Evolutionary conservation across 2,113 vertebrate species (phyloP).

Genomic region (Anarrhichthys ocellatus): DNA sequence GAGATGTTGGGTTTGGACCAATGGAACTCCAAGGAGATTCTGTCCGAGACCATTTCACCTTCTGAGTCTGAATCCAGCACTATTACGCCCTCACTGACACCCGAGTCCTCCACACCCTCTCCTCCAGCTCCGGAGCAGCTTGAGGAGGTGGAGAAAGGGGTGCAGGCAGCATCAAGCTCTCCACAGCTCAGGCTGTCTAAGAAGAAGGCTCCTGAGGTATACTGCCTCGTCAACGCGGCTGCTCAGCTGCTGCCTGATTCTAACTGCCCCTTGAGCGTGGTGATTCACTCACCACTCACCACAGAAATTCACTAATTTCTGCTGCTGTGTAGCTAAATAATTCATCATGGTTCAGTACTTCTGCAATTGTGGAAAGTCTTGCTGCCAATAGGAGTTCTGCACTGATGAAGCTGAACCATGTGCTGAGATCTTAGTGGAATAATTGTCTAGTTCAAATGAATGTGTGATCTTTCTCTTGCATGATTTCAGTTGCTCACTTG

Average conservation of each 20-base stretch:
- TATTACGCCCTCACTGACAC: slow-evolving; percentile 51
- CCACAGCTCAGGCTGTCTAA: slow-evolving; percentile 79
- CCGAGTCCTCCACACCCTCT: slow-evolving; percentile 56
- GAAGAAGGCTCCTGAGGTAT: slow-evolving; percentile 86
- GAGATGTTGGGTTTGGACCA: slow-evolving; percentile 81
- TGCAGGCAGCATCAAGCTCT: slow-evolving; percentile 51
- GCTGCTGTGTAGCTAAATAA: slow-evolving; percentile 49
- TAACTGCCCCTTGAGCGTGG: slow-evolving; percentile 68
- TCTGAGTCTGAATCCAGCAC: slow-evolving; percentile 52
- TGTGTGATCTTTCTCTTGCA: slow-evolving; percentile 26
- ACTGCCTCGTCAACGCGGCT: slow-evolving; percentile 54
- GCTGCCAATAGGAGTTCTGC: slow-evolving; percentile 40
- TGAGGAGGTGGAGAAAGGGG: slow-evolving; percentile 66
- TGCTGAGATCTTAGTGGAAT: slow-evolving; percentile 23
- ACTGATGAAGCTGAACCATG: slow-evolving; percentile 42
- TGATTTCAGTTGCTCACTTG: slow-evolving; percentile 17
- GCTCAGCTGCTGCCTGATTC: slow-evolving; percentile 74
- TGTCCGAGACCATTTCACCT: slow-evolving; percentile 45
- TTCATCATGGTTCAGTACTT: slow-evolving; percentile 46
- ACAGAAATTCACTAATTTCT: slow-evolving; percentile 73
- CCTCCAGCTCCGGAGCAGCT: slow-evolving; percentile 58
- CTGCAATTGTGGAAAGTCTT: slow-evolving; percentile 31
- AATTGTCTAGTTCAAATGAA: slow-evolving; percentile 27
- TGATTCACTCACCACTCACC: slow-evolving; percentile 68
- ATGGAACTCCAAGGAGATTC: slow-evolving; percentile 62